Evolutionary conservation across 2,113 vertebrate genomes (phyloP).

Genomic region (Ochotona princeps): DNA sequence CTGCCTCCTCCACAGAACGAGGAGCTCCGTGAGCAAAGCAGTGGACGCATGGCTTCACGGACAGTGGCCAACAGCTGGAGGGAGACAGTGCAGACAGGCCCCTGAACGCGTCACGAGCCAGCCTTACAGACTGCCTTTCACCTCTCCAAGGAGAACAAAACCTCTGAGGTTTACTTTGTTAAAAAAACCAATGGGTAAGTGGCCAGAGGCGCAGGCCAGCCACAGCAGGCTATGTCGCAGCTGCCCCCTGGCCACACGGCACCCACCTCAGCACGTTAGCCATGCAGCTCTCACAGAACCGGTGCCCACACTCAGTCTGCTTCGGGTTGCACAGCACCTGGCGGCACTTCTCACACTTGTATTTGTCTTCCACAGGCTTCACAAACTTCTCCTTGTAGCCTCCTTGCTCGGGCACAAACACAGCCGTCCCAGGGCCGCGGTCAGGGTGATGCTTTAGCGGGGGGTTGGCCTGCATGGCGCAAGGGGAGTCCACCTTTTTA

Average conservation of each 20-base stretch:
- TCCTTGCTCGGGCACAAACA: constrained; percentile 90
- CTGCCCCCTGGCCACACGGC: background rate
- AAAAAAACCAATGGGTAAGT: too few relatives aligned
- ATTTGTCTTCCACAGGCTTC: constrained; percentile 94
- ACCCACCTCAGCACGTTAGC: constrained; percentile 86
- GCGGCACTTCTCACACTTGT: constrained; percentile 95
- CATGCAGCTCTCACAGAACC: constrained; percentile 98
- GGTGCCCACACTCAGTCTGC: constrained; percentile 97
- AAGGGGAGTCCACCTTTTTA: constrained; percentile 86
- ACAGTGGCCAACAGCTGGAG: accelerated
- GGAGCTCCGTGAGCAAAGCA: accelerated
- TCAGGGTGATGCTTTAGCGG: constrained; percentile 87
- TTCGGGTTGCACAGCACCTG: constrained; percentile 95
- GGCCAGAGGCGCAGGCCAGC: accelerated
- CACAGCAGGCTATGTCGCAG: accelerated
- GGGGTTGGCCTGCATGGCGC: constrained; percentile 83
- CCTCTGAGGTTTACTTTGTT: accelerated
- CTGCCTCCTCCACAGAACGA: accelerated
- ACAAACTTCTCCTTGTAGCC: constrained; percentile 96
- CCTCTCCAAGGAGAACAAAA: background rate
- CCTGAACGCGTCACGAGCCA: background rate
- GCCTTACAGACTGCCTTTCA: background rate
- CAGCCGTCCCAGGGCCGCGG: constrained; percentile 77
- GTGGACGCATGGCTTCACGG: background rate
- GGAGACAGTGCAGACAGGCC: background rate